phyloP scores from a whole-genome alignment of 64 coral and sea anemone genomes.

The Actinia tenebrosa region DNA sequence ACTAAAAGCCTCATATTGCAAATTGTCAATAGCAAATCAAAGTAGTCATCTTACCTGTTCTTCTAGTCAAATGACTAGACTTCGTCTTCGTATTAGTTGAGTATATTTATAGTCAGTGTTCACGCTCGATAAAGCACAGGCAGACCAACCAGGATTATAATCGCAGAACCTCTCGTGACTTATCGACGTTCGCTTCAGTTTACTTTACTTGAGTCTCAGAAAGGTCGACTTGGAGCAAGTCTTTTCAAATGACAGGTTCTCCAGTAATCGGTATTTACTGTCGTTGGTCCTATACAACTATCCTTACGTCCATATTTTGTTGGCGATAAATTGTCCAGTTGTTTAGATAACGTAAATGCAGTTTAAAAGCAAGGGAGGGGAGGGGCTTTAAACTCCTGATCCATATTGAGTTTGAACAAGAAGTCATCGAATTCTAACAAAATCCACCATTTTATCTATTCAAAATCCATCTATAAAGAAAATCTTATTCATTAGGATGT shows the following conservation, averaged over 20 bases:
- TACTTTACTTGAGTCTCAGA: no score
- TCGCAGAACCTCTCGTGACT: no score
- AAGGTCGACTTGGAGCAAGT: no score
- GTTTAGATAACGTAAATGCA: not conserved
- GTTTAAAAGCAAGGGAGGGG: not conserved
- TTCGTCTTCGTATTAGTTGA: not conserved
- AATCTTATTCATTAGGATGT: not conserved
- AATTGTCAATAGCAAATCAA: no score
- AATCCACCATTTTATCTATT: not conserved
- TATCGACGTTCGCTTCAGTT: no score
- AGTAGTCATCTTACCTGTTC: no score
- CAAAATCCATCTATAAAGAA: not conserved
- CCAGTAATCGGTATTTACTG: no score
- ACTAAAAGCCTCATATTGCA: no score
- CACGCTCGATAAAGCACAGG: no score
- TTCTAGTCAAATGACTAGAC: no score
- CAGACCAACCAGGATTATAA: no score
- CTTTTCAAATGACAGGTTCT: no score
- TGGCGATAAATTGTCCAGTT: not conserved
- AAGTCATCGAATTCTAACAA: slow-evolving; percentile 33
- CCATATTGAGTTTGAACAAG: slow-evolving; percentile 65
- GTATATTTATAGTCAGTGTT: not conserved
- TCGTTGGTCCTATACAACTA: not conserved
- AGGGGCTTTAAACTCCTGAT: slow-evolving; percentile 51
- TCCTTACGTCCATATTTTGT: not conserved